A percentile compares a stretch with the other conserved stretches of the same genome.
These are phyloP conservation scores for Tauraco hartlaubi DNA, from an alignment of 2,797 vertebrate species.

Conservation along the genomic window DNA sequence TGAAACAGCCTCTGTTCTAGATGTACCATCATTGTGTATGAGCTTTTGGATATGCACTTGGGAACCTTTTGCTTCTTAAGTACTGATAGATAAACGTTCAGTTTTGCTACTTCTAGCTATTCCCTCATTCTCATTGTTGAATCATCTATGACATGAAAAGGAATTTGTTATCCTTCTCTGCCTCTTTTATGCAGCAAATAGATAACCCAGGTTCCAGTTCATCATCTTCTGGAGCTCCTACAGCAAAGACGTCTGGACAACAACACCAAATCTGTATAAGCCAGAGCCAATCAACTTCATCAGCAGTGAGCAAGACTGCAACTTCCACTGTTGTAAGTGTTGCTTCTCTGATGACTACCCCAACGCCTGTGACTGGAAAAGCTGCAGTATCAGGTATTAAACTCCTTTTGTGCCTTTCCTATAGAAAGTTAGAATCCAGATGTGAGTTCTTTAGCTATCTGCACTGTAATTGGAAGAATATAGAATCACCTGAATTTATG, in stretches of 20 bases:
- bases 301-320: slow-evolving; percentile 66
- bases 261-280: slow-evolving; percentile 88
- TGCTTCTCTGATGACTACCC: slow-evolving; percentile 77
- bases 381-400: slow-evolving; percentile 80
- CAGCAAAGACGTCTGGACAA: slow-evolving; percentile 83
- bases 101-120: not conserved
- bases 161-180: not conserved
- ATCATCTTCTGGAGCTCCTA: slow-evolving; percentile 65
- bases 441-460: not conserved
- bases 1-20: not conserved
- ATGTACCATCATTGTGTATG: not conserved
- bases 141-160: not conserved
- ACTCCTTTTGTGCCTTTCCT: not conserved
- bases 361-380: slow-evolving; percentile 73
- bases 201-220: slow-evolving; percentile 75
- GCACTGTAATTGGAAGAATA: not conserved
- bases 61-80: not conserved
- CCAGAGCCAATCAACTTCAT: slow-evolving; percentile 82
- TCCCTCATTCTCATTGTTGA: not conserved
- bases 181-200: slow-evolving; percentile 50
- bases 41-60: not conserved
- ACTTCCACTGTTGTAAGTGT: slow-evolving; percentile 82
- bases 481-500: not conserved
- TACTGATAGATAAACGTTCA: not conserved
- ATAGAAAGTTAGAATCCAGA: not conserved